Evolutionary conservation across 2,797 vertebrate species (phyloP), one percentile per base, ranked within the genome.

Genomic region (Melanotaenia boesemani): DNA sequence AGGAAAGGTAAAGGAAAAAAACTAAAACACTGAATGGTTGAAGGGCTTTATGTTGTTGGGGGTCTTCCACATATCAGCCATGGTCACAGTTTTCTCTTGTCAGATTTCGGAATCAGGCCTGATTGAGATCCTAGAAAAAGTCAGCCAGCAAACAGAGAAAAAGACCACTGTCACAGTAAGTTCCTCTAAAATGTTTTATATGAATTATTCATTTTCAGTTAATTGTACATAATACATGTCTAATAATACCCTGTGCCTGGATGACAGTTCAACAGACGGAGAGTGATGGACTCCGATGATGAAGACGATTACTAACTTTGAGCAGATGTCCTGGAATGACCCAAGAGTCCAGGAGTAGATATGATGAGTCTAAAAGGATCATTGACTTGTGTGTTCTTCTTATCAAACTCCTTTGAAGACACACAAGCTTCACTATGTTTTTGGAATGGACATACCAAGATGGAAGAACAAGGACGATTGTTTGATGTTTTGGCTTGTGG

Each of bases 111-210:
- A 99, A 80, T 93, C 96, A 24, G 97, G 97, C 55, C 93, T 99
- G 90, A 98, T 99, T 80, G 98, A 99, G 94, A 99, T 99, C 90
- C 95, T 99, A 77, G 96, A 99, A 94, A 99, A 99, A 95, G 97
- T 99, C 84, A 98, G 96, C 91, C 96, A 98, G 83, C 97, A 99
- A 92, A 98, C 96, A 55, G 97, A 99, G 70, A 99, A 99, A 93
- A 99, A 97, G 90, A 99, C 93, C 9, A 99, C 97, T 18, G 97
- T 99, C 68, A 99, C 92, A 93, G 98, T 99, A 92, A 94, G 91
- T 80, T 37, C 4, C 58, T 30, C 22, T 64, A 20, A 68, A 63
- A 54, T 28, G 4, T 46, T 2, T 28, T 26, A 2, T 15, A 2
- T 52, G 5, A 63, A 70, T 52, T 4, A 69, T 57, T 65, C 1